Base-by-base conservation (phyloP, 2,888 invertebrate species). In the Limnephilus auricula region DNA sequence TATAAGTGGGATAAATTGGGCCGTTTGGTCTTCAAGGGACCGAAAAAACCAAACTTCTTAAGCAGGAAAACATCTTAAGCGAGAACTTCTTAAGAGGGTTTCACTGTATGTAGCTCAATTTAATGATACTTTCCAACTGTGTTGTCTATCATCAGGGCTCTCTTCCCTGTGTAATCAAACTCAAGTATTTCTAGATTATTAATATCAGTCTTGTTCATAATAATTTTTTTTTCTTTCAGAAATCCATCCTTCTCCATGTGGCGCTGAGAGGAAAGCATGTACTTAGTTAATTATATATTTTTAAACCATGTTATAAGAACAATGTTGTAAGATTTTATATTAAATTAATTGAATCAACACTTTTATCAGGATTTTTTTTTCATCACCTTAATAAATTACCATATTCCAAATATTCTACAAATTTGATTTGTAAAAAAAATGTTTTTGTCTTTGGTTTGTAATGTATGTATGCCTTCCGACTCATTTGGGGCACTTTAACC, bases 171-270 rank as follows among this genome's bases (percentile, higher is more conserved):
- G 13, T 31, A 31, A 80, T 31, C 80, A 12, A 80, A 13, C 30
- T 12, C 12, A 84, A 13, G n/a, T 37, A 40, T 25, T 34, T n/a
- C 37, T 82, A 45, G 25, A 12, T 40, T 40, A 79, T 25, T 13
- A 37, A 50, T 65, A 9, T 30, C 25, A n/a, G 34, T 78, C 5
- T 30, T 87, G 25, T 79, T 79, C 15, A 89, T 79, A 15, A 84
- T 89, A 31, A 86, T 86, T 78, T 90, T 91, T 91, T 90, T 92
- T 91, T 92, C 92, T 92, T 92, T 18, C 94, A 96, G 96, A 90
- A 95, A 95, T n/a, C 95, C 96, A 30, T 95, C 95, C 5, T 96
- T 96, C 93, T 95, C 95, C 65, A 95, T 95, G 2, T 96, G 96
- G 96, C 95, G 96, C 31, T 92, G 84, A 89, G 65, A n/a, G 65